These are phyloP conservation scores for Dromas ardeola DNA, from an alignment of 2,113 vertebrate species.

Conservation along the genomic window DNA sequence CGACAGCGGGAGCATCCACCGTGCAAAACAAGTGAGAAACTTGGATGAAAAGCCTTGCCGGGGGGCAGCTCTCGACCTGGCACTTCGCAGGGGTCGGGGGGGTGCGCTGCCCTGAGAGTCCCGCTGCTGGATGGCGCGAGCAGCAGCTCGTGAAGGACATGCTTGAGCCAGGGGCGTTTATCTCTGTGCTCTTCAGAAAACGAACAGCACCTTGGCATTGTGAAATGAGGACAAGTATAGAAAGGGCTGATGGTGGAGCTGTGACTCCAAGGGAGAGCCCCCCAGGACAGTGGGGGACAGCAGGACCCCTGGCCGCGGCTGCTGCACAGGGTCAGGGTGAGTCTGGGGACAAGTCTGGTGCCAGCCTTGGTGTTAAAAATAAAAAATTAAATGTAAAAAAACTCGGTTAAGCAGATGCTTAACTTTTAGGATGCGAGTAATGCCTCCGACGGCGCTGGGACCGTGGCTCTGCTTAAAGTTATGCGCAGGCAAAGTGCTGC, in stretches of 20 bases:
- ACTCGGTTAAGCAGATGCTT: not conserved
- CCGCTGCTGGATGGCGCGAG: rapidly evolving
- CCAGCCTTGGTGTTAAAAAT: not conserved
- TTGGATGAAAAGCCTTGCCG: not conserved
- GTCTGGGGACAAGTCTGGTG: not conserved
- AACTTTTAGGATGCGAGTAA: not conserved
- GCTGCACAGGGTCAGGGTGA: rapidly evolving
- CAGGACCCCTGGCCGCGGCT: rapidly evolving
- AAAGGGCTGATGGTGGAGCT: not conserved
- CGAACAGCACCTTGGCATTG: not conserved
- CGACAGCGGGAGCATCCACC: not conserved
- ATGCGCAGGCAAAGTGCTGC: not conserved
- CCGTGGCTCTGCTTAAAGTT: not conserved
- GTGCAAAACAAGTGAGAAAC: not conserved
- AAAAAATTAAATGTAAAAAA: not conserved
- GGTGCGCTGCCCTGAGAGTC: not conserved
- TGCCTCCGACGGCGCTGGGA: not conserved
- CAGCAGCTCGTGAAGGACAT: rapidly evolving
- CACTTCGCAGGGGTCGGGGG: too few relatives aligned
- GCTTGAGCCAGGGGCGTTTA: not conserved
- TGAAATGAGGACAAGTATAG: rapidly evolving
- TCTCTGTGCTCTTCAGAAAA: not conserved
- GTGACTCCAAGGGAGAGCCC: not conserved
- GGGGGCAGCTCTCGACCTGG: rapidly evolving
- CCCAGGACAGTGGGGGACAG: not conserved